Evolutionary conservation across 1,140 invertebrate genomes (phyloP), one percentile per base, ranked within the genome.

Genomic region (Diabrotica virgifera): DNA sequence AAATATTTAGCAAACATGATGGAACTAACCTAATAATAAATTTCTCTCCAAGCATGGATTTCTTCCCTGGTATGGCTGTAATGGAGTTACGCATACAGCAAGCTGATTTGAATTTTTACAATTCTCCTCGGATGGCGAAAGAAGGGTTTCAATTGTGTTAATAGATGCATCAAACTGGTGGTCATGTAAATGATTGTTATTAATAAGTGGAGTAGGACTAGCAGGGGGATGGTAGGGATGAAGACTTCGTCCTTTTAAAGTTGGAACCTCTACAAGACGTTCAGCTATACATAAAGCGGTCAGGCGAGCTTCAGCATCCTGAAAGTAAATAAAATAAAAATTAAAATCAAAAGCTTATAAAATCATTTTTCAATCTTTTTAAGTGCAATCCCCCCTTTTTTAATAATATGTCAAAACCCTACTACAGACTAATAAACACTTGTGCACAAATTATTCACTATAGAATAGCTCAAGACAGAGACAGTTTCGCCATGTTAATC

Each of bases 41-140:
- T 97, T 97, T 2, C 94, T 82, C 76, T 95, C 93, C 72, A 93
- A 84, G 70, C 92, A 95, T 0, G 93, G 91, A 83, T 97, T 96
- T 9, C 93, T 63, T 5, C 93, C 94, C 76, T 95, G 93, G 78
- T 94, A 89, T 1, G 92, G 91, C 70, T 93, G 91, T 36, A 93
- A 65, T 36, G 74, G 77, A 13, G 69, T 69, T 14, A 78, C 74
- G 69, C 72, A 80, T 36, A 71, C 69, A 6, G 74, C 80, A 59
- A 80, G 70, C 37, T 83, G 80, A 64, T 82, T 83, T 0, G 81
- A 83, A 74, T 83, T 84, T 77, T 83, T 83, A 64, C 73, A 77
- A 56, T 75, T 72, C 79, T 83, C 66, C 74, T 79, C 81, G n/a
- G 80, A 79, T 6, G 80, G 80, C 6, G 81, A 80, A 24, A 83